Evolutionary conservation across 2,888 invertebrate genomes (phyloP).

Genomic region (Heteromyza rotundicornis): DNA sequence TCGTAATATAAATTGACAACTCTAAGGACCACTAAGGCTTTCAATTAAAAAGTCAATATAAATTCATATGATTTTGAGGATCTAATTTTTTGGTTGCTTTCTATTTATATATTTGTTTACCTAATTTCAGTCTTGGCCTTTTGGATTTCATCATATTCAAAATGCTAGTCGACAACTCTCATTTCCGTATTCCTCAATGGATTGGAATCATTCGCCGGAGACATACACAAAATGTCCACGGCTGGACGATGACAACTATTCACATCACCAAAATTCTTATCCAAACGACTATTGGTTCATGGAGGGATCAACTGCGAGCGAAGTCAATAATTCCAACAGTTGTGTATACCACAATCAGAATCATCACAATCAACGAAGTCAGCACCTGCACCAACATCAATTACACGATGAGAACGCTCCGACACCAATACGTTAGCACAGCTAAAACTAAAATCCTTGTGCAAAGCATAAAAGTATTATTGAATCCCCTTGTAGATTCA

Average conservation of each 20-base stretch:
- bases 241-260: neutral
- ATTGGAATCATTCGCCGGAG: conserved; percentile 16
- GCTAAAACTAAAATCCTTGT: too few relatives aligned
- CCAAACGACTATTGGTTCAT: neutral
- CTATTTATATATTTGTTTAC: too few relatives aligned
- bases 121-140: conserved; percentile 82
- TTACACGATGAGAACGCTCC: too few relatives aligned
- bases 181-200: conserved; percentile 15
- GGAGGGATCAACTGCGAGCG: neutral
- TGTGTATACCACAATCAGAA: neutral
- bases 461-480: too few relatives aligned
- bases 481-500: too few relatives aligned
- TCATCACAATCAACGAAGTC: neutral
- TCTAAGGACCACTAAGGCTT: too few relatives aligned
- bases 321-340: neutral
- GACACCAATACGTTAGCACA: too few relatives aligned
- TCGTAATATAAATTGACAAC: too few relatives aligned
- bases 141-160: conserved; percentile 71
- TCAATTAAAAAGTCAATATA: too few relatives aligned
- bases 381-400: neutral
- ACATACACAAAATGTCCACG: neutral
- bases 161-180: conserved; percentile 13
- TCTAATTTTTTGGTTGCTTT: too few relatives aligned
- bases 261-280: neutral
- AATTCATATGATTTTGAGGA: too few relatives aligned